Evolutionary conservation across 2,113 vertebrate species (phyloP).

Genomic region (Phycodurus eques): DNA sequence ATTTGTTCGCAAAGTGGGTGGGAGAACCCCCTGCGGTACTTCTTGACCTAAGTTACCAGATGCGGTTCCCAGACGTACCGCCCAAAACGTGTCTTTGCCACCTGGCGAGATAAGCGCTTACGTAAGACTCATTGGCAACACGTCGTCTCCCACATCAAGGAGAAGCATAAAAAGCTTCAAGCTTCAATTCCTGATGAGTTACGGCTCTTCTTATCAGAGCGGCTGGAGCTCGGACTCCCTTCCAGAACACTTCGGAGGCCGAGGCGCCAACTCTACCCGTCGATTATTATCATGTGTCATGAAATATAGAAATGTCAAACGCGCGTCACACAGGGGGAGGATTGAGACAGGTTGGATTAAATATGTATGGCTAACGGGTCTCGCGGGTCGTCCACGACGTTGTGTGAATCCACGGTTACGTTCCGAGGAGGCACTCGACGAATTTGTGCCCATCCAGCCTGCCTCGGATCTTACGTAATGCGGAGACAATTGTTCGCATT

Average conservation of each 20-base stretch:
- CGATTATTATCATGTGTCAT: background rate
- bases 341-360: background rate
- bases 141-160: background rate
- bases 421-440: background rate
- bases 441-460: no score
- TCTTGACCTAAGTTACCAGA: background rate
- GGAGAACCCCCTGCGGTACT: background rate
- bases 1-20: background rate
- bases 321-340: background rate
- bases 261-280: background rate
- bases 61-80: background rate
- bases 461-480: no score
- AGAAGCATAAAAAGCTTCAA: background rate
- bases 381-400: background rate
- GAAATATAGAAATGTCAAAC: background rate
- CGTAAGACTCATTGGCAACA: background rate
- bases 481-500: no score
- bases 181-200: background rate
- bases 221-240: background rate
- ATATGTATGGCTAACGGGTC: conserved; percentile 4
- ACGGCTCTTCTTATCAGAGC: background rate
- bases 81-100: background rate
- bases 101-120: background rate
- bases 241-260: background rate
- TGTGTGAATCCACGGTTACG: background rate